Evolutionary conservation across 2,888 invertebrate genomes (phyloP).

Genomic region (Mayetiola destructor): DNA sequence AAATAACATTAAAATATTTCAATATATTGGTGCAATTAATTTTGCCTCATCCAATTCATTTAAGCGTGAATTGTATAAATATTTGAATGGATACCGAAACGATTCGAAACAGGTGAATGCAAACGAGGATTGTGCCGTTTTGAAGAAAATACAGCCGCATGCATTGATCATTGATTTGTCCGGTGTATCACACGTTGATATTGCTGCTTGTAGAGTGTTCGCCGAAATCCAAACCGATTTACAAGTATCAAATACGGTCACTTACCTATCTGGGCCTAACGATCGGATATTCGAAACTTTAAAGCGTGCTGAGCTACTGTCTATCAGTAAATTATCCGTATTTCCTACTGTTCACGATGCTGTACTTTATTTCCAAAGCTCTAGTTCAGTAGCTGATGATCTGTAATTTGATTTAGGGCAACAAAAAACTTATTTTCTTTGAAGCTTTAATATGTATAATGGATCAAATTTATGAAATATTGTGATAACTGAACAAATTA

Average conservation of each 20-base stretch:
- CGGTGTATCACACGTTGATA: conserved; percentile 47
- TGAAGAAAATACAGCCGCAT: conserved; percentile 16
- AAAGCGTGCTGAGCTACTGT: conserved; percentile 19
- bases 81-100: conserved; percentile 38
- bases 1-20: conserved; percentile 50
- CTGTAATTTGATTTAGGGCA: too few species aligned
- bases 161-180: conserved; percentile 45
- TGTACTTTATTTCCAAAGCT: conserved; percentile 32
- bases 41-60: conserved; percentile 48
- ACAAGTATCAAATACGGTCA: conserved; percentile 37
- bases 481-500: too few species aligned
- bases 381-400: background rate
- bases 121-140: background rate
- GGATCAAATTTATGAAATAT: too few species aligned
- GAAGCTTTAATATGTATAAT: too few species aligned
- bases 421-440: too few species aligned
- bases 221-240: conserved; percentile 40
- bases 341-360: conserved; percentile 52
- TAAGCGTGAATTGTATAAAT: conserved; percentile 38
- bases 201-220: conserved; percentile 44
- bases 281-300: conserved; percentile 28
- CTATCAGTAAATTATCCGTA: conserved; percentile 35
- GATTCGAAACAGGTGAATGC: background rate
- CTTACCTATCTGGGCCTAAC: conserved; percentile 42
- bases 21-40: conserved; percentile 51